A percentile compares a stretch with the other conserved stretches of the same genome.
Evolutionary conservation across 2,888 invertebrate species (phyloP).

Genomic region (Buathra laborator): DNA sequence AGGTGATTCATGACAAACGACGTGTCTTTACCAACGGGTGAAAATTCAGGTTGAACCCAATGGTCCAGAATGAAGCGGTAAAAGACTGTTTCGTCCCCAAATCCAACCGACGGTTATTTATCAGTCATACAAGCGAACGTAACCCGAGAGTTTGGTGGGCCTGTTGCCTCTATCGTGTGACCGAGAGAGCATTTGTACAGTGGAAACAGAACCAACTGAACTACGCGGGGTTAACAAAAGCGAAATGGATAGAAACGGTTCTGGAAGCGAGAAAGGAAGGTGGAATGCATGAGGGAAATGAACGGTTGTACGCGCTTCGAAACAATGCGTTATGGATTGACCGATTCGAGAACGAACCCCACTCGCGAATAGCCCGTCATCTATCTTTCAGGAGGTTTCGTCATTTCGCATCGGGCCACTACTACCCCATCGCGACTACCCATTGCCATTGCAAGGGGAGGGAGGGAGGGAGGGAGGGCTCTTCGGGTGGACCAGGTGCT

Average conservation of each 20-base stretch:
- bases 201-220: not conserved
- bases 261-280: constrained; percentile 55
- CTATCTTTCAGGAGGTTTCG: constrained; percentile 82
- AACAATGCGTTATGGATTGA: constrained; percentile 81
- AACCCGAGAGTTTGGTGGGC: constrained; percentile 52
- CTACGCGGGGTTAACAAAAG: constrained; percentile 28
- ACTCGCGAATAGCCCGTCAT: constrained; percentile 79
- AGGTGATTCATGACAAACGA: constrained; percentile 14
- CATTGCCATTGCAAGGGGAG: constrained; percentile 18
- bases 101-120: constrained; percentile 71
- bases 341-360: constrained; percentile 74
- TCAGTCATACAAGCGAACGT: constrained; percentile 56
- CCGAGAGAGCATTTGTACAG: constrained; percentile 40
- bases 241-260: constrained; percentile 61
- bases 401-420: constrained; percentile 76
- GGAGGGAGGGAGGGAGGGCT: not conserved
- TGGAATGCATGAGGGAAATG: constrained; percentile 54
- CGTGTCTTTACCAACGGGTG: not conserved
- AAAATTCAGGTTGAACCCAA: not conserved
- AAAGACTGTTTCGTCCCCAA: constrained; percentile 40
- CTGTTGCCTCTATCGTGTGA: constrained; percentile 5
- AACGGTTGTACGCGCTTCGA: constrained; percentile 71
- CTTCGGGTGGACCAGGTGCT: constrained; percentile 51
- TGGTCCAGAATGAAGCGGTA: constrained; percentile 23
- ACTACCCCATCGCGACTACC: constrained; percentile 43